Base-by-base conservation (phyloP, 2,113 vertebrate genomes). In the Phyllostomus hastatus region DNA sequence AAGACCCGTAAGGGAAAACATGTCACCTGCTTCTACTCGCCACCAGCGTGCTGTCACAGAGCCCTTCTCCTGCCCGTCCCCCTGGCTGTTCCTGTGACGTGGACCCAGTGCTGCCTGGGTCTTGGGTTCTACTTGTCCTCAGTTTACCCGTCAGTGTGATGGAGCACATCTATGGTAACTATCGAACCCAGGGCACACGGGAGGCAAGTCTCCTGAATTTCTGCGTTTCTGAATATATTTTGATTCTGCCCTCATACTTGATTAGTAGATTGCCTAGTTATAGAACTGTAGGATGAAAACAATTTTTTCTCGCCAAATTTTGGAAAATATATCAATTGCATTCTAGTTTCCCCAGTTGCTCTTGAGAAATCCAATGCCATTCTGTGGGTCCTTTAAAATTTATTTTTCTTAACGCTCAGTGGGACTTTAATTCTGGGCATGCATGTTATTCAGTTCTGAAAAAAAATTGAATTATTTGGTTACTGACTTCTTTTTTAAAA, bases 401-500 rank as follows among this genome's bases (percentile, higher is more conserved):
- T 28, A 38, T 54, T 85, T 95, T 66, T 89, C 54, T 64, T 24
- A 12, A 59, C 59, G 48, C 20, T 76, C 50, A 59, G 33, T n/a
- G 12, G n/a, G 8, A 69, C 10, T 11, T 69, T 75, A 33, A 86
- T 38, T 52, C 33, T 81, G 48, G 5, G 33, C 15, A 26, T 66
- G 79, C 59, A 79, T 82, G 28, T 70, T 52, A 35, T 69, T 93
- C 35, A 70, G 24, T 87, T 90, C 48, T 75, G n/a, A 28, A 22
- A 67, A 67, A 31, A 52, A 67, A 67, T 81, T 59, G 57, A 72
- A 67, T 48, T 78, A 48, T 81, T 73, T 75, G 43, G 35, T 84
- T 89, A 72, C 89, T 64, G 73, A 92, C 48, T 85, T 95, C n/a
- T 43, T 83, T 88, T n/a, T 69, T 61, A n/a, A 19, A 75, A 48